These are phyloP conservation scores for Leuciscus waleckii DNA, from an alignment of 2,797 vertebrate species.

Conservation along the genomic window DNA sequence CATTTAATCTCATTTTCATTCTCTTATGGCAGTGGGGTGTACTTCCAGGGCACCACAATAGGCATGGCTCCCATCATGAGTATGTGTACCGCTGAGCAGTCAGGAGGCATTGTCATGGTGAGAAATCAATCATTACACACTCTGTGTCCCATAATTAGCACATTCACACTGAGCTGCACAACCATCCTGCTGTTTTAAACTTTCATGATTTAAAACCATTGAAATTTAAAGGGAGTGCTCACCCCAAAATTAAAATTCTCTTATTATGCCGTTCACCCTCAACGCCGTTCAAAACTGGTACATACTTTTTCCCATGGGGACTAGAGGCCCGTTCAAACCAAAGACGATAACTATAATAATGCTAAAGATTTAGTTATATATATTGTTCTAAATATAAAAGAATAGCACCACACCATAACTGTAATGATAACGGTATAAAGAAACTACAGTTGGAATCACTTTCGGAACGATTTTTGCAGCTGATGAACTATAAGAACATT, in stretches of 20 bases:
- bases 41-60: conserved; percentile 98
- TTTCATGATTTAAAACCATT: conserved; percentile 9
- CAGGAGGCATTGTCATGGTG: conserved; percentile 98
- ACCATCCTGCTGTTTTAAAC: conserved; percentile 25
- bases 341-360: not conserved
- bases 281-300: not conserved
- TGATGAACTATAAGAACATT: not conserved
- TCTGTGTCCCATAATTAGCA: conserved; percentile 16
- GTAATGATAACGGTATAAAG: too few relatives aligned
- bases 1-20: conserved; percentile 17
- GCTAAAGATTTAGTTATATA: not conserved
- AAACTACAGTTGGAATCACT: not conserved
- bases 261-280: not conserved
- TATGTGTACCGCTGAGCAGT: conserved; percentile 98
- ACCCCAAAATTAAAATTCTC: not conserved
- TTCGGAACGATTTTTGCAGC: not conserved
- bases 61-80: conserved; percentile 99
- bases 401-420: not conserved
- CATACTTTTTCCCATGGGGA: not conserved
- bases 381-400: not conserved
- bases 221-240: not conserved
- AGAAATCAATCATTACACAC: conserved; percentile 59
- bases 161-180: conserved; percentile 15
- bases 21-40: conserved; percentile 85
- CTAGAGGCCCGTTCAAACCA: not conserved